Evolutionary conservation across 2,113 vertebrate species (phyloP), one percentile per base, ranked within the genome.

Genomic region (Todiramphus chloris): DNA sequence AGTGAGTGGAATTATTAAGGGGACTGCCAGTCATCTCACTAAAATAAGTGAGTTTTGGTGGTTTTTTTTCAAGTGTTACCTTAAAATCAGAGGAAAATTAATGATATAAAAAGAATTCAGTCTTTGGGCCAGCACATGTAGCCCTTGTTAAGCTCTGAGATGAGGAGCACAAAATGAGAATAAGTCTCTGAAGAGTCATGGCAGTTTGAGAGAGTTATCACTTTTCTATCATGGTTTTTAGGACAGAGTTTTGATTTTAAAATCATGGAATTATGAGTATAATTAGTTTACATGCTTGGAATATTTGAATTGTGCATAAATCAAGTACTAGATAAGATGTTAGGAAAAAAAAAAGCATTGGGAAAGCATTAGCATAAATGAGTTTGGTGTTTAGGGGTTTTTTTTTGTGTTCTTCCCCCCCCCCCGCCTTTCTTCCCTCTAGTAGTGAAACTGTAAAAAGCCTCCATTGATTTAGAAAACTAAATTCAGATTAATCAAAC

Each of bases 1-100:
- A 17, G 27, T 20, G 48, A 69, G 43, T 83, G 39, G 21, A 68
- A 83, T 92, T 84, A 23, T 64, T 72, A 44, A 70, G 25, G 28
- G 24, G 43, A 30, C 25, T 60, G 13, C 43, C 33, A 41, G 17
- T 51, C 59, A 76, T 31, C 56, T 79, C 28, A 50, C 7, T 72
- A 67, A 31, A 79, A 46, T 50, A 83, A 37, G 4, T 51, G 1
- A 84, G 51, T 53, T 27, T 53, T 16, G 51, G 50, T 27, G 27
- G 6, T 44, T 27, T 51, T 50, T 60, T 28, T 73, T 19, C 3
- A 55, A 63, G 48, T 50, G 25, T 48, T 14, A 14, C 43, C 59
- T 82, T 28, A 90, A 84, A 93, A 80, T 51, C 35, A 62, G 33
- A 55, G 24, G 41, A 56, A 95, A 67, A 73, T n/a, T 43, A 80